Percentiles rank a stretch among this genome's conserved stretches.
phyloP scores from a whole-genome alignment of 2,888 invertebrate species.

The Augiades crinisus region DNA sequence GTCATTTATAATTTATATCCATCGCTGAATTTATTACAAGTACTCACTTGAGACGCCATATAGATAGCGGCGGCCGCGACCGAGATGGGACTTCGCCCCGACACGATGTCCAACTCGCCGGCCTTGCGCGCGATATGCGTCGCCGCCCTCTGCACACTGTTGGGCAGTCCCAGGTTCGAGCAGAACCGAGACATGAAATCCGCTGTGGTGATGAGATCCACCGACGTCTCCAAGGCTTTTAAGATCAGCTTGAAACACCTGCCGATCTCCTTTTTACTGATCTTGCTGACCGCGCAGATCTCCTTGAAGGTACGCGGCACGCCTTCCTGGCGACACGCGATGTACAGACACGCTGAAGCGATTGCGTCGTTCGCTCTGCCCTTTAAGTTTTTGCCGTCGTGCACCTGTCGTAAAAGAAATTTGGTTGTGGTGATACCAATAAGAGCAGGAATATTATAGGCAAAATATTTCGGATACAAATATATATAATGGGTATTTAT shows the following conservation, averaged over 20 bases:
- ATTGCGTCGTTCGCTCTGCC: conserved; percentile 99
- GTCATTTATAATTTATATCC: no score
- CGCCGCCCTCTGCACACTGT: conserved; percentile 95
- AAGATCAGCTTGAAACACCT: conserved; percentile 98
- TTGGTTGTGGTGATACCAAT: no score
- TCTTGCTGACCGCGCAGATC: conserved; percentile 99
- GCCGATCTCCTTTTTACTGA: conserved; percentile 99
- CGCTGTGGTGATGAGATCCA: conserved; percentile 98
- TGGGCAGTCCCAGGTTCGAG: conserved; percentile 94
- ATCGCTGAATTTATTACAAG: no score
- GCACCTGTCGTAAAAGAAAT: no score
- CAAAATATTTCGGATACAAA: no score
- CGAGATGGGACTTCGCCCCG: conserved; percentile 98
- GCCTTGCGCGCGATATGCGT: conserved; percentile 98
- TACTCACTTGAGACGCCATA: conserved; percentile 96
- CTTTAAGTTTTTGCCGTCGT: conserved; percentile 97
- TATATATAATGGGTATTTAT: no score
- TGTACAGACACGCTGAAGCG: conserved; percentile 98
- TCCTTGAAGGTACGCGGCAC: conserved; percentile 99
- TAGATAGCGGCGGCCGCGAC: conserved; percentile 99
- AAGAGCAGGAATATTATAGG: no score
- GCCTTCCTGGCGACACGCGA: conserved; percentile 98
- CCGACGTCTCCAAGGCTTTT: conserved; percentile 97
- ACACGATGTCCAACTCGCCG: conserved; percentile 97
- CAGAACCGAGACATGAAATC: conserved; percentile 99